Conservation (phyloP, 1,140 invertebrate genomes). For the roundworm (Caenorhabditis elegans) region DNA sequence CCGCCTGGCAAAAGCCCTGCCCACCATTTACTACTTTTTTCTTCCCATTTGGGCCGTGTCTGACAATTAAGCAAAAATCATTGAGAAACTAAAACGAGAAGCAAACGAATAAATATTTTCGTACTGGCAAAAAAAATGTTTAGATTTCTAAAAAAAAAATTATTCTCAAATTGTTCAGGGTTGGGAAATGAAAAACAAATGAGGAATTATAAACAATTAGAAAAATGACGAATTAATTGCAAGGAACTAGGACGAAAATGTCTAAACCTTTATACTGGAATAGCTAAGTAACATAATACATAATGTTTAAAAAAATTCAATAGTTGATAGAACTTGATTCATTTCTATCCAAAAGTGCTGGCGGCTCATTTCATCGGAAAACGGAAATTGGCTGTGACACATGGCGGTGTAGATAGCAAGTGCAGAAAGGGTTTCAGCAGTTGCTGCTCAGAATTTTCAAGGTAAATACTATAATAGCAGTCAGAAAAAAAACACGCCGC, state of each 20-base stretch:
- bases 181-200: no score
- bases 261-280: no score
- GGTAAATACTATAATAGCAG: background rate
- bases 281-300: no score
- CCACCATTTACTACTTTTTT: slow-evolving; percentile 20
- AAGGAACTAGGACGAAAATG: background rate
- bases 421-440: background rate
- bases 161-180: no score
- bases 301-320: background rate
- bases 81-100: background rate
- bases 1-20: slow-evolving; percentile 27
- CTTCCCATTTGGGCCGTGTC: slow-evolving; percentile 22
- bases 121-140: no score
- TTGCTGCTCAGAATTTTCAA: background rate
- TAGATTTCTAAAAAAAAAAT: no score
- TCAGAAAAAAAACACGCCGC: background rate
- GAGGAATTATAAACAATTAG: no score
- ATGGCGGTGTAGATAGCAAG: background rate
- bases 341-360: background rate
- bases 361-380: background rate
- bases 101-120: background rate
- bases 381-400: slow-evolving; percentile 30
- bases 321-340: background rate
- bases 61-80: slow-evolving; percentile 7
- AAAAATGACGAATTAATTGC: no score